A percentile compares a stretch with the other conserved stretches of the same genome.
Evolutionary conservation across 2,797 vertebrate species (phyloP).

Genomic region (Australoheros facetus): DNA sequence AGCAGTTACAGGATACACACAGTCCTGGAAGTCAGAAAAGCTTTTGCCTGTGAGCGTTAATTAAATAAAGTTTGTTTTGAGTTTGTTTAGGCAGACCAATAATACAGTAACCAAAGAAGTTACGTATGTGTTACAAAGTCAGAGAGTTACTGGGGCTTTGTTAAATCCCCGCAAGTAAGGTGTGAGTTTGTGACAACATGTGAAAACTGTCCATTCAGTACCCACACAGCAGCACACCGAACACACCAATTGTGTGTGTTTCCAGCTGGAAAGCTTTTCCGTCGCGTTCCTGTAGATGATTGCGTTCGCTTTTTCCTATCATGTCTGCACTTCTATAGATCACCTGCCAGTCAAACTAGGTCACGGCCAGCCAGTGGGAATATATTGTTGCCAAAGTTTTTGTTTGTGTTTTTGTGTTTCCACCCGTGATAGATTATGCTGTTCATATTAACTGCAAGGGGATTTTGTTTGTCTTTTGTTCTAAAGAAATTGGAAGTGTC

Average conservation of each 20-base stretch:
- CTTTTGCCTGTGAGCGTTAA: neutral
- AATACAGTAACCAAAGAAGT: neutral
- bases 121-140: neutral
- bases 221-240: neutral
- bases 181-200: neutral
- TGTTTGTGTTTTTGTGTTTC: slow-evolving; percentile 17
- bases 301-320: neutral
- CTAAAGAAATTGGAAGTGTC: slow-evolving; percentile 39
- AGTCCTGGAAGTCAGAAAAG: neutral
- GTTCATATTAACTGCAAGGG: slow-evolving; percentile 6
- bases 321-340: slow-evolving; percentile 28
- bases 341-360: slow-evolving; percentile 48
- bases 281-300: neutral
- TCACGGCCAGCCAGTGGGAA: slow-evolving; percentile 3
- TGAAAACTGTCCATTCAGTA: neutral
- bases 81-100: neutral
- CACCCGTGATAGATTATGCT: neutral
- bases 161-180: neutral
- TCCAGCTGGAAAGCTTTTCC: neutral
- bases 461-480: slow-evolving; percentile 14
- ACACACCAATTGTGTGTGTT: neutral
- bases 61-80: neutral
- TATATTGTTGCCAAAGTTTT: slow-evolving; percentile 31
- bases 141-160: neutral
- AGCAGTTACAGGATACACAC: neutral